Conservation (phyloP, 2,113 vertebrate species). For the Mohoua ochrocephala region DNA sequence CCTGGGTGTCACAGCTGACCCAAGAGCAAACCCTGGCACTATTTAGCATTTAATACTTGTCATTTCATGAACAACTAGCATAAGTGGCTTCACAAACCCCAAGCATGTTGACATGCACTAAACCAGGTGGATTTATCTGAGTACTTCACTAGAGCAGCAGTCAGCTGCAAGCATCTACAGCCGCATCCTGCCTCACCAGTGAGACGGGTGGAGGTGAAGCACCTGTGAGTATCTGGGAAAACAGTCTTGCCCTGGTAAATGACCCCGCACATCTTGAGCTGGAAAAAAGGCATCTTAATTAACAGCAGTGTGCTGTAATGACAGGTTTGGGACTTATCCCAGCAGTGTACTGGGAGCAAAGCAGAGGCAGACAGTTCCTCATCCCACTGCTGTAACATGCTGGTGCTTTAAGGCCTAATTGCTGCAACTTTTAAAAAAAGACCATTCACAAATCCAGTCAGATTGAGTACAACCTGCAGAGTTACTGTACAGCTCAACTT, state of each 20-base stretch:
- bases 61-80: background rate
- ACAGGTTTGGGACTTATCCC: conserved; percentile 4
- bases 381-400: conserved; percentile 11
- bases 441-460: background rate
- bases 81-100: background rate
- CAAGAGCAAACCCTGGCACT: background rate
- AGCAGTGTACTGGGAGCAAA: background rate
- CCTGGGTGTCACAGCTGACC: background rate
- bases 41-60: background rate
- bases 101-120: background rate
- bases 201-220: background rate
- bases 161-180: background rate
- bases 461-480: conserved; percentile 46
- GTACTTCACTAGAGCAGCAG: background rate
- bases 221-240: background rate
- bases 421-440: conserved; percentile 31
- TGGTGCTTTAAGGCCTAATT: conserved; percentile 57
- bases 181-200: background rate
- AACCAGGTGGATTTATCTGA: background rate
- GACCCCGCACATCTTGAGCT: background rate
- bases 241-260: background rate
- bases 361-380: background rate
- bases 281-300: background rate
- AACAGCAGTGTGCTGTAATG: background rate
- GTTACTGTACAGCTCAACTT: conserved; percentile 58